phyloP scores from a whole-genome alignment of 2,797 vertebrate genomes.

The Chrysolophus pictus region DNA sequence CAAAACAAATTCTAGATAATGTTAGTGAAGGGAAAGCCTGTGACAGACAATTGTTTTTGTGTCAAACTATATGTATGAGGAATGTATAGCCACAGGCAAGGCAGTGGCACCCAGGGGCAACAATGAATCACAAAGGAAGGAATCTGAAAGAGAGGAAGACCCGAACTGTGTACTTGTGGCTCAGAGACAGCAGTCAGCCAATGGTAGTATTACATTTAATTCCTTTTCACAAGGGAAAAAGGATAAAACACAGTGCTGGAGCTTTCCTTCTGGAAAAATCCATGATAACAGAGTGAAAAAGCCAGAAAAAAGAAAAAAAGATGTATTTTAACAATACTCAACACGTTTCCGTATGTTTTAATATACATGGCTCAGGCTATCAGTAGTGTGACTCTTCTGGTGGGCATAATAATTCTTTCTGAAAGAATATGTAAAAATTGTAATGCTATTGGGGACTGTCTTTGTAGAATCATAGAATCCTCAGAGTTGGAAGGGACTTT shows the following conservation, averaged over 20 bases:
- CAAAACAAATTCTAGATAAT: background rate
- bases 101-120: slow-evolving; percentile 48
- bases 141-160: slow-evolving; percentile 3
- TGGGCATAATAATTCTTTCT: background rate
- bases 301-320: background rate
- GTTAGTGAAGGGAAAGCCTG: background rate
- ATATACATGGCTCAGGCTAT: background rate
- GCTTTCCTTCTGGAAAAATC: slow-evolving; percentile 1
- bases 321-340: background rate
- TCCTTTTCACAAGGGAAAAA: slow-evolving; percentile 27
- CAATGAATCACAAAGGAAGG: slow-evolving; percentile 13
- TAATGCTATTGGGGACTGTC: background rate
- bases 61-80: slow-evolving; percentile 30
- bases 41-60: slow-evolving; percentile 23
- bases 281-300: background rate
- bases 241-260: background rate
- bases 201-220: background rate
- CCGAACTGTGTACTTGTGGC: slow-evolving; percentile 8
- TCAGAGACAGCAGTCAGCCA: slow-evolving; percentile 18
- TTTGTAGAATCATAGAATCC: background rate
- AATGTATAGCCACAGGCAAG: slow-evolving; percentile 66
- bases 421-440: background rate
- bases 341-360: background rate
- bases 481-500: no score
- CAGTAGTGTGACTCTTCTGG: background rate